Evolutionary conservation across 1,140 invertebrate genomes (phyloP), one percentile per base, ranked within the genome.

Genomic region (Tribolium castaneum): DNA sequence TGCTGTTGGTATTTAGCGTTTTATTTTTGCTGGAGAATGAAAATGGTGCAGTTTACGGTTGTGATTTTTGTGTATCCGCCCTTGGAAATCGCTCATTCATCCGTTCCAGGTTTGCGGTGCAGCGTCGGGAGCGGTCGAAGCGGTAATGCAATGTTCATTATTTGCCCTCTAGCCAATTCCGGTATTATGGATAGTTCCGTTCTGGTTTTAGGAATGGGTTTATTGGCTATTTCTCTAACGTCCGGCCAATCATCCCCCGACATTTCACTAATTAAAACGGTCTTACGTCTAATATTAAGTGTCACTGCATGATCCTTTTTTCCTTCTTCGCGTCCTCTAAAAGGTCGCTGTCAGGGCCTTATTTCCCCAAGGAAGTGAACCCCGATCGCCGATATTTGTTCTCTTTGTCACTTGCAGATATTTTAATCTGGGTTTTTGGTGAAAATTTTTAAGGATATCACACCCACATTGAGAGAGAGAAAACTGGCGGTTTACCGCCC

Each of bases 151-250:
- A 51, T 51, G 75, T 77, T 54, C 75, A 77, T 77, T 77, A 77
- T 77, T 49, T 50, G 72, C 72, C 72, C 39, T 14, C 39, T 10
- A 39, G 62, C 59, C 70, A 59, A 70, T 70, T 70, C 75, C 75
- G 59, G 49, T 70, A 77, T 77, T 77, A 77, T 66, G 50, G 75
- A 77, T 77, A 77, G 75, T 70, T 77, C 75, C 75, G 75, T 77
- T 77, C 75, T 77, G 75, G 75, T 77, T 77, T 77, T 62, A 70
- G 35, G 75, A 77, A 77, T 70, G 49, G 62, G 75, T 77, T 77
- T 77, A 77, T 77, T 77, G 75, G 39, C 49, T 45, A 70, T 77
- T 77, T 70, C 45, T 70, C 39, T 77, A 14, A 45, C 39, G 66
- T 70, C 66, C 66, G 66, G 34, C 34, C 66, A 39, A 70, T 70